phyloP scores from a whole-genome alignment of 2,113 vertebrate genomes.

The Bettongia penicillata region DNA sequence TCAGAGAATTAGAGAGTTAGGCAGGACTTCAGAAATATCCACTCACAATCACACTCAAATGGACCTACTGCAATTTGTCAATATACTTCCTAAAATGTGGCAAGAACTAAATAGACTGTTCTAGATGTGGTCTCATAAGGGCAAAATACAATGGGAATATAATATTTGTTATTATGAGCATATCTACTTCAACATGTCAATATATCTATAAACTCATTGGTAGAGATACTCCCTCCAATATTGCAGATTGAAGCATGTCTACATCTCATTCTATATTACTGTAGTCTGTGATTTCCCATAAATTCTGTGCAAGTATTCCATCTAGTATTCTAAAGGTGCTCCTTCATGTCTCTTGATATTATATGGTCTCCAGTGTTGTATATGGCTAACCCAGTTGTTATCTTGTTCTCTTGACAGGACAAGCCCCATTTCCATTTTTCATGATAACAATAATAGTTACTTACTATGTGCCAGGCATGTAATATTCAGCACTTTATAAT shows the following conservation, averaged over 20 bases:
- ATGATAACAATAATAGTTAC: neutral
- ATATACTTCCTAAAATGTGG: neutral
- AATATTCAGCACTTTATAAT: neutral
- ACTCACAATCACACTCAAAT: neutral
- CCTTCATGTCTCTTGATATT: neutral
- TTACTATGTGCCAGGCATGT: neutral
- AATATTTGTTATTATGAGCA: neutral
- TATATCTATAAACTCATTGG: neutral
- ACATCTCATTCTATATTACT: neutral
- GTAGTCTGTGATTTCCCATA: neutral
- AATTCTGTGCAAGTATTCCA: neutral
- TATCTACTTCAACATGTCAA: neutral
- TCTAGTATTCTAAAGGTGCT: neutral
- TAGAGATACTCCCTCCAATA: neutral
- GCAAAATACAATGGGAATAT: neutral
- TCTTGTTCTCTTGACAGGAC: neutral
- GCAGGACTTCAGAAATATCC: neutral
- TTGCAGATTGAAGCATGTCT: neutral
- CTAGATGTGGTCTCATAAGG: neutral
- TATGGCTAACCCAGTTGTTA: neutral
- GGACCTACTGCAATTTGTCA: neutral
- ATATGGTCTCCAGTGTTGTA: neutral
- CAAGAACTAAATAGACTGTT: neutral
- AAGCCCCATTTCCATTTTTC: neutral
- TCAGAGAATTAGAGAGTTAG: neutral